Evolutionary conservation across 2,113 vertebrate species (phyloP), one percentile per base, ranked within the genome.

Genomic region (Solenodon paradoxus): DNA sequence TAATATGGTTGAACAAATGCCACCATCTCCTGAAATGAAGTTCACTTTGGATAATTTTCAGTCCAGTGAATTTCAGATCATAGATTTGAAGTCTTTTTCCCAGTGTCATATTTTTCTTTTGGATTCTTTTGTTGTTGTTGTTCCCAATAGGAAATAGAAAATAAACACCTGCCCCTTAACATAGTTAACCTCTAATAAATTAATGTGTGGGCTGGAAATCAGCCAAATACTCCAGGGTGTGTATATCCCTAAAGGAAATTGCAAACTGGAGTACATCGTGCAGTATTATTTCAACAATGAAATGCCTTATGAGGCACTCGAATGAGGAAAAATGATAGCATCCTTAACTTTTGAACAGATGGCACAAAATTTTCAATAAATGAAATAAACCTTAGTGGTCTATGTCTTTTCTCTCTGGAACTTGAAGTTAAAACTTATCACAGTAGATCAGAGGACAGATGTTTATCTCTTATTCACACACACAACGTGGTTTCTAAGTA

Each of bases 111-210:
- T 77, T 95, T 96, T 92, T 53, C 68, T 88, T 89, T 80, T 51
- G 13, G 22, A 8, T 71, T 64, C 7, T 92, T 77, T 80, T 91
- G 92, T 90, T 78, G 66, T 59, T 45, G 75, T 68, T 45, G 38
- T 51, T 17, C 5, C 42, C n/a, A 82, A 83, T 3, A 89, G 82
- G 86, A 97, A 97, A 64, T 66, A 91, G 74, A 96, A 96, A 92
- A 90, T 95, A 94, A 96, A 93, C 24, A 87, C 61, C n/a, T 94
- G 86, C 79, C 81, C n/a, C 55, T 93, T 87, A 85, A 42, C 78
- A 61, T 66, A 72, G 40, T 90, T 96, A 72, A 77, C 66, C 71
- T 92, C 68, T 86, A 90, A 78, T 93, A 95, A 96, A 94, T 88
- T 85, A 63, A 53, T 57, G 28, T 79, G 42, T 94, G 69, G 68